Evolutionary conservation across 2,888 invertebrate genomes (phyloP).

Genomic region (Caenorhabditis afra): DNA sequence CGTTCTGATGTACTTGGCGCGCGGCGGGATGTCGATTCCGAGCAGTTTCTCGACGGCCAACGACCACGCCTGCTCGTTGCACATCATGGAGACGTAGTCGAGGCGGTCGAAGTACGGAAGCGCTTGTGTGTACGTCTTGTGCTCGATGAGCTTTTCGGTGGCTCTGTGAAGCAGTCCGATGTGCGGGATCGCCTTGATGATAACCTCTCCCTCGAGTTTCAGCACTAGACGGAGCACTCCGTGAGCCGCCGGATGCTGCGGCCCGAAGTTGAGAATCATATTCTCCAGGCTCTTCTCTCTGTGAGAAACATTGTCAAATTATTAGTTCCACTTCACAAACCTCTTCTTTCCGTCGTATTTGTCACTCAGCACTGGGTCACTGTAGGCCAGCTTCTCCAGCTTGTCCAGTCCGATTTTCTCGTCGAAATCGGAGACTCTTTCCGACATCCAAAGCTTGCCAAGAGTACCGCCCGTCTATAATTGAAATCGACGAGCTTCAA

Average conservation of each 20-base stretch:
- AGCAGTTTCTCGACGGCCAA: constrained; percentile 95
- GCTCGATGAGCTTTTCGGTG: constrained; percentile 97
- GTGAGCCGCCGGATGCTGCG: constrained; percentile 95
- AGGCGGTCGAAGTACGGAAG: constrained; percentile 93
- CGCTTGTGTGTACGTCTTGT: constrained; percentile 98
- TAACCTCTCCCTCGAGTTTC: constrained; percentile 90
- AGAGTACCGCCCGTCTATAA: constrained; percentile 70
- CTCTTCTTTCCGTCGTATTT: constrained; percentile 73
- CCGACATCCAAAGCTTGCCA: constrained; percentile 69
- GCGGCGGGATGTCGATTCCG: constrained; percentile 84
- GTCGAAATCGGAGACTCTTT: constrained; percentile 66
- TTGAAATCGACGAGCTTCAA: not conserved
- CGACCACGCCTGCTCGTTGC: constrained; percentile 97
- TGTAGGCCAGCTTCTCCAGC: constrained; percentile 66
- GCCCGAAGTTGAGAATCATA: constrained; percentile 91
- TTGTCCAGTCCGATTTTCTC: constrained; percentile 72
- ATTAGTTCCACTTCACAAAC: constrained; percentile 5
- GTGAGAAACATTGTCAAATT: constrained; percentile 2
- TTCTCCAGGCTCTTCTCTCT: constrained; percentile 90
- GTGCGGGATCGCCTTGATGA: constrained; percentile 93
- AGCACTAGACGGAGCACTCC: constrained; percentile 91
- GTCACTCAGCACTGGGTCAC: constrained; percentile 70
- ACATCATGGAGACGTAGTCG: constrained; percentile 99
- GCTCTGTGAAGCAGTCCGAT: constrained; percentile 96
- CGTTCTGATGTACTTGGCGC: constrained; percentile 96